phyloP scores from a whole-genome alignment of 2,113 vertebrate genomes.

The Sardina pilchardus region DNA sequence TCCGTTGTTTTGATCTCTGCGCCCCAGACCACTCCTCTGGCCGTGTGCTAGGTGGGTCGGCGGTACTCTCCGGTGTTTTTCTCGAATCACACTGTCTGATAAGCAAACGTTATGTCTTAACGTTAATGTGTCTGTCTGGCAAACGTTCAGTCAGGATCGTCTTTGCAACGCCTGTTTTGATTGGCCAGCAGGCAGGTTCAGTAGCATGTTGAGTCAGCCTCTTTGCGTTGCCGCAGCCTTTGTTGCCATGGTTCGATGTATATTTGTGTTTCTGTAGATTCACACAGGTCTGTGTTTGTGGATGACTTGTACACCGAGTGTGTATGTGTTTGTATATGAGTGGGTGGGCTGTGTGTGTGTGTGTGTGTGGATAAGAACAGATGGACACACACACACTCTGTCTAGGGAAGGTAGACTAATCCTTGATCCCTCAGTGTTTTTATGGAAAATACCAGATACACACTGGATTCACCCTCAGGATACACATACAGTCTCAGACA shows the following conservation, averaged over 20 bases:
- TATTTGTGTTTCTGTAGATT: neutral
- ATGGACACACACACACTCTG: neutral
- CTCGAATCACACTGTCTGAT: neutral
- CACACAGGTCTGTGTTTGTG: neutral
- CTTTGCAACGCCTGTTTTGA: neutral
- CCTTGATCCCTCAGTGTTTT: neutral
- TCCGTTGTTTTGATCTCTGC: neutral
- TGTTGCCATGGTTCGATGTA: neutral
- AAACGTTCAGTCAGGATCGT: no score
- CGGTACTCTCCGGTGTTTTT: no score
- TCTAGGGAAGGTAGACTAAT: constrained; percentile 5
- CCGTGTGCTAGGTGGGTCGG: neutral
- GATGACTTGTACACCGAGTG: neutral
- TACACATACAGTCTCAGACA: neutral
- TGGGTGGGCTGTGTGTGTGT: neutral
- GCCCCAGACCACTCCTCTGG: neutral
- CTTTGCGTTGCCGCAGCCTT: neutral
- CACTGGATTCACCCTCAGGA: neutral
- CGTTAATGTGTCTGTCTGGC: no score
- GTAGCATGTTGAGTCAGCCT: neutral
- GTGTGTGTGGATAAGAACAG: neutral
- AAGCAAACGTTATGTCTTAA: no score
- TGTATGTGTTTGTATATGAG: neutral
- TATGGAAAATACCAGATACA: neutral
- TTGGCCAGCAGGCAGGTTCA: neutral